Evolutionary conservation across 64 coral and sea anemone genomes (phyloP), one percentile per base, ranked within the genome.

Genomic region (Hydrozoanthus tunicans): DNA sequence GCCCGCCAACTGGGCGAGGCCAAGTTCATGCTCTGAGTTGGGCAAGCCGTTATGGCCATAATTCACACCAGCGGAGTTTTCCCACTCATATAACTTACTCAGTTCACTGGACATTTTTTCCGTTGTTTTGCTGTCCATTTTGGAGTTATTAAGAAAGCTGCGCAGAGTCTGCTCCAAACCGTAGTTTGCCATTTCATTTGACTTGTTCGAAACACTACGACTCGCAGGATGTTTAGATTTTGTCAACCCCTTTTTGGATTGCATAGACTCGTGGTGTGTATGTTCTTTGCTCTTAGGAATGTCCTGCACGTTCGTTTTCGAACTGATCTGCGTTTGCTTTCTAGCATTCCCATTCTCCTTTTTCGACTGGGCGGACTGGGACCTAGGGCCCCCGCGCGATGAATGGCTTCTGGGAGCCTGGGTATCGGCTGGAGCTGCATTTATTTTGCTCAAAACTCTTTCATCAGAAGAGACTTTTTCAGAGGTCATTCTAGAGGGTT

Each of bases 161-260:
- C 74, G 84, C 20, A 88, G 56, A 70, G 69, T 74, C 66, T 88
- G 84, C 26, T 73, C 68, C 10, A 88, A 12, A 10, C 67, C 84
- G 59, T 69, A 73, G 12, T 70, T 67, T 7, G 54, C 15, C 62
- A 83, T 68, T 68, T 83, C 81, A 7, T 6, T 83, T 17, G 84
- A 25, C 57, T 88, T 73, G 60, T 56, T 75, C 53, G 24, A 51
- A 24, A 62, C 56, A 59, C 68, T 67, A 51, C 53, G 24, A 13
- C 17, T 59, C 5, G n/a, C 27, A n/a, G 80, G 3, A 8, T 64
- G 20, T 59, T 74, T 73, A 73, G 70, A 24, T 74, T 88, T 74
- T 58, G 84, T 60, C 20, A 73, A 14, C 58, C 84, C 84, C 32
- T 88, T 88, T 56, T 5, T 75, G 84, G 84, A 60, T 43, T 60